Base-by-base conservation (phyloP, 2,888 invertebrate genomes). In the Eubasilissa splendida region DNA sequence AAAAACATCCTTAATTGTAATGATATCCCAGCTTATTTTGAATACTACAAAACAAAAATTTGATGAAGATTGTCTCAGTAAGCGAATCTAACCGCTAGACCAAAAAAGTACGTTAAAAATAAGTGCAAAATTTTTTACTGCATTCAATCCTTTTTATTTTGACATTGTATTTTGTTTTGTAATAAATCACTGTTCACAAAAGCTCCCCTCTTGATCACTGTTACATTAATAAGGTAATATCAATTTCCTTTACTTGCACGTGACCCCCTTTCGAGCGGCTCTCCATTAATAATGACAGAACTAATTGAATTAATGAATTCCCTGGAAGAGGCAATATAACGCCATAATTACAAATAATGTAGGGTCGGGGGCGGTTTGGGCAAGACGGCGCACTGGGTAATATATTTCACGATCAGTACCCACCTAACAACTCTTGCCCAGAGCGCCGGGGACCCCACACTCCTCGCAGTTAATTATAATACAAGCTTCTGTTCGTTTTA, bases 301-400 rank as follows among this genome's bases (percentile, higher is more conserved):
- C 56, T 73, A 56, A 73, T 54, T 56, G 58, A 73, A 73, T 73
- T 58, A 73, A 73, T 73, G 56, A 73, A 56, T 58, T 73, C 56
- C 42, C n/a, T 22, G 12, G 71, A 31, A 73, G 71, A 33, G 22
- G 71, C 71, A 73, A 73, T 73, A 73, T 73, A 22, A 58, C 56
- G 56, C 56, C 56, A 73, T 73, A 56, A 73, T 73, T 73, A 73
- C 56, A 73, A 73, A 58, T 73, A 56, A 73, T 73, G 31, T 73
- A 52, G 12, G 56, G 71, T 54, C 22, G 10, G 56, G 71, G 71
- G 58, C 22, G 71, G 56, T 58, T 53, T 52, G 42, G 56, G 71
- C 71, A 56, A 73, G 71, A 58, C 71, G 71, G 71, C 71, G 33
- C 71, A 31, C 71, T 56, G 71, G 71, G 71, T 42, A 56, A 73